Evolutionary conservation across 2,797 vertebrate species (phyloP), one percentile per base, ranked within the genome.

Genomic region (Sebastes variabilis): DNA sequence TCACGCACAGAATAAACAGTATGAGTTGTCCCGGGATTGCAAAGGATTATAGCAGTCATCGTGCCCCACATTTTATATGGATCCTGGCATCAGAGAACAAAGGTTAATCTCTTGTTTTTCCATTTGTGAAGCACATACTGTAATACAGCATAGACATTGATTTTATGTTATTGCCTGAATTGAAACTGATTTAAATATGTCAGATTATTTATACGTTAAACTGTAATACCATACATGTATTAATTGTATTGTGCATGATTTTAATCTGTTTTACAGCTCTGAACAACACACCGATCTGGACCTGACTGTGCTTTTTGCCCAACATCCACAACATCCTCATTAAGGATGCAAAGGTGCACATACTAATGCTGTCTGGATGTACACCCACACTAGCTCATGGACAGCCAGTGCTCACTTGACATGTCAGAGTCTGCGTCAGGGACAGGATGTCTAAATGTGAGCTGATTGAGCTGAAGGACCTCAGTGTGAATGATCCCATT

Each of bases 381-480:
- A 25, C 62, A 60, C 3, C 65, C 29, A 5, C 3, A n/a, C 77
- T 29, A 59, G 58, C 74, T 80, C 29, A 82, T 85, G 81, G 76
- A 71, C 72, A 71, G 46, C 49, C 65, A 61, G 49, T 18, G 65
- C 58, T 77, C 38, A 42, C 62, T 29, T 88, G 86, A 89, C 82
- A 90, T 87, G 85, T 85, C 79, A 70, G 78, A 76, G 52, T 82
- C 62, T 70, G 70, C n/a, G 52, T 79, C 49, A 2, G 74, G 20
- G 56, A 46, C 81, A 95, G 79, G 75, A 97, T 97, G 97, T 90
- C 95, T 61, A 95, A 95, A 81, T 96, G 95, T 84, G 98, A 99
- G 93, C 94, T 98, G 87, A 99, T 99, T 49, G 98, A 99, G 89
- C 95, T 99, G 77, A 94, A 96, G 88, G 96, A 96, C 88, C 95